phyloP scores from a whole-genome alignment of 1,140 invertebrate species.

The Atta colombica region DNA sequence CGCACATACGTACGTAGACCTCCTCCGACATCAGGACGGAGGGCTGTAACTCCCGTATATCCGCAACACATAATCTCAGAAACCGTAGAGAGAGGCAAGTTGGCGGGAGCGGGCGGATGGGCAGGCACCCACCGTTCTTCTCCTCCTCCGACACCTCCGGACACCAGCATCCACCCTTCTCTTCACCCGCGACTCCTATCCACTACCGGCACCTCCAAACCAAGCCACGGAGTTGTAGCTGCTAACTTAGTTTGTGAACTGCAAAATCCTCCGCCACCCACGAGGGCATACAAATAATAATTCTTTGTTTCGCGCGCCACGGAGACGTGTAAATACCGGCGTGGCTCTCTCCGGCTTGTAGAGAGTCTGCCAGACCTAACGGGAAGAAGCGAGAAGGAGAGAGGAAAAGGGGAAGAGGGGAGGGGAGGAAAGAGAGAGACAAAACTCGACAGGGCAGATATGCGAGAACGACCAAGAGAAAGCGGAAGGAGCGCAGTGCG shows the following conservation, averaged over 20 bases:
- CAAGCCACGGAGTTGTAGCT: conserved; percentile 79
- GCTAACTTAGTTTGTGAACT: conserved; percentile 86
- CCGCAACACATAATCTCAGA: conserved; percentile 80
- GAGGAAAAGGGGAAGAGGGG: conserved; percentile 57
- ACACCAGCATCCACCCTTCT: conserved; percentile 57
- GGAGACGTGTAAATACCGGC: conserved; percentile 85
- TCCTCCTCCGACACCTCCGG: conserved; percentile 58
- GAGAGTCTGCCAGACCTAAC: conserved; percentile 66
- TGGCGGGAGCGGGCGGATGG: background rate
- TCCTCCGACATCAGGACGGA: conserved; percentile 60
- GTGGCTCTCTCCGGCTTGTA: conserved; percentile 72
- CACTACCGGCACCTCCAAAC: conserved; percentile 58
- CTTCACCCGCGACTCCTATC: conserved; percentile 53
- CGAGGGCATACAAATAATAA: conserved; percentile 85
- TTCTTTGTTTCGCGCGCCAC: conserved; percentile 84
- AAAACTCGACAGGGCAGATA: conserved; percentile 55
- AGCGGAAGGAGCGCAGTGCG: conserved; percentile 63
- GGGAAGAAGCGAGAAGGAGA: conserved; percentile 14
- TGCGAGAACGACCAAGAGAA: conserved; percentile 40
- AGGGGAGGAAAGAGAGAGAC: conserved; percentile 38
- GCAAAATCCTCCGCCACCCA: conserved; percentile 84
- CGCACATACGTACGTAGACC: conserved; percentile 60
- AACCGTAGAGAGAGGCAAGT: conserved; percentile 62
- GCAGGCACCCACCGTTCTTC: conserved; percentile 41
- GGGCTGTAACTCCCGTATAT: conserved; percentile 76